Evolutionary conservation across 2,797 vertebrate species (phyloP), one percentile per base, ranked within the genome.

Genomic region (Limosa lapponica): DNA sequence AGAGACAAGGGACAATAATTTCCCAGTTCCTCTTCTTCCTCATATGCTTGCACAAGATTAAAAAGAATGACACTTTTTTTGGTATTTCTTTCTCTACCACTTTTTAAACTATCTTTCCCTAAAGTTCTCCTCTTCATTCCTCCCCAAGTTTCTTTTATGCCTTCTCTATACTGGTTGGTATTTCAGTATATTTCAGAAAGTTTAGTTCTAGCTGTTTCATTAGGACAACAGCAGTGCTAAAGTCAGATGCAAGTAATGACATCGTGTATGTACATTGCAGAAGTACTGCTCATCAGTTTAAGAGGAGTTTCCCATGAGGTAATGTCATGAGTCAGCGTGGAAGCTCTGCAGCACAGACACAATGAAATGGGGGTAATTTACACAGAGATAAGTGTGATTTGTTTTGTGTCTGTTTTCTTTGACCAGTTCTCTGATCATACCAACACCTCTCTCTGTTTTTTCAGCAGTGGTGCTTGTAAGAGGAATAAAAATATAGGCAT

Each of bases 301-400:
- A 96, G 93, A 83, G 51, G 57, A 97, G 51, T 82, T 97, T 97
- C 97, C 89, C 96, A 97, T 95, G 96, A 96, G 72, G 67, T 96
- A 97, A 97, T 94, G 93, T 48, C 41, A 52, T 95, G 95, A 98
- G 75, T 97, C 96, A 97, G 71, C 59, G 2, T 41, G 39, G 51
- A 77, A 66, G 72, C 59, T 85, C 20, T 57, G 39, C 16, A 52
- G 39, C 39, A 92, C 65, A 91, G 37, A 72, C 89, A 64, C 85
- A 89, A 82, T 1, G 82, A 96, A 91, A 84, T 48, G 78, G 75
- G 70, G 59, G 9, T 87, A 92, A 88, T 90, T 89, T 93, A 32
- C 51, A 77, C 51, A 30, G 58, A 93, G 90, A 80, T 94, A 59
- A 79, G 20, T 25, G 30, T 79, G 43, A 88, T 91, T 70, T 82